These are phyloP conservation scores for Galagoides demidoff DNA, from an alignment of 2,797 vertebrate species.

Conservation along the genomic window DNA sequence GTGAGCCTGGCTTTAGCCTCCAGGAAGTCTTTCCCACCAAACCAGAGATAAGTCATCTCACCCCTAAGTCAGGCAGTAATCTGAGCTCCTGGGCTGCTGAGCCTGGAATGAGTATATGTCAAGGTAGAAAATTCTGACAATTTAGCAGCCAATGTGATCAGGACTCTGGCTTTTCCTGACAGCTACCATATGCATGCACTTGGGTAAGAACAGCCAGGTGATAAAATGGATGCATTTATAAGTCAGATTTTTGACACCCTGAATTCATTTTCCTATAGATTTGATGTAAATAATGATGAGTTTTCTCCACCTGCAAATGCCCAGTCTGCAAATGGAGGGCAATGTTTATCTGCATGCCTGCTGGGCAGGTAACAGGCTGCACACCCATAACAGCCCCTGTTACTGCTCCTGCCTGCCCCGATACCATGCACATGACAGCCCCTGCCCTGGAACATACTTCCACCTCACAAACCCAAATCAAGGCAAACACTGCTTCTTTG, in stretches of 20 bases:
- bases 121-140: neutral
- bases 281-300: neutral
- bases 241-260: neutral
- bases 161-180: neutral
- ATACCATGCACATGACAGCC: too few species aligned
- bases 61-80: neutral
- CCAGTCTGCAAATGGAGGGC: neutral
- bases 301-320: neutral
- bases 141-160: neutral
- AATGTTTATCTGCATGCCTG: neutral
- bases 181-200: neutral
- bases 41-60: neutral
- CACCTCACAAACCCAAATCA: neutral
- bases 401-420: neutral
- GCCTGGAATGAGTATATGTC: neutral
- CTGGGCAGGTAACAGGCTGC: neutral
- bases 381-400: neutral
- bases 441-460: neutral
- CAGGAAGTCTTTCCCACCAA: neutral
- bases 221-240: neutral
- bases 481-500: neutral
- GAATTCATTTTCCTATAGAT: neutral
- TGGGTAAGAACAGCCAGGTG: neutral
- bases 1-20: neutral
- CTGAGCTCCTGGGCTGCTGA: neutral